phyloP scores from a whole-genome alignment of 2,797 vertebrate genomes.

The Rhinatrema bivittatum region DNA sequence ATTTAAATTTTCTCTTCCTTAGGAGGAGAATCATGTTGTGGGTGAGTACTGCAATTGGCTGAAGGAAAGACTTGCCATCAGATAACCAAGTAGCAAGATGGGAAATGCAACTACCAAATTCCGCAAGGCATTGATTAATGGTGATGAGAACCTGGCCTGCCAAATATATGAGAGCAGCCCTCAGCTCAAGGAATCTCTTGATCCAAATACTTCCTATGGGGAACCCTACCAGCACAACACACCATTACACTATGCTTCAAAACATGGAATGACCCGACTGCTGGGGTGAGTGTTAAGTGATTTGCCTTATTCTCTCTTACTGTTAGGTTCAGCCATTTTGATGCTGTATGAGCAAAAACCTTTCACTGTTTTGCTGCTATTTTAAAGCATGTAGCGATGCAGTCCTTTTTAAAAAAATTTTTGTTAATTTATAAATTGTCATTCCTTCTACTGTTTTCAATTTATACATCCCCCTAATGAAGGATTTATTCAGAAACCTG shows the following conservation, averaged over 20 bases:
- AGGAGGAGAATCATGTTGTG: conserved; percentile 69
- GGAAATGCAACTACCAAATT: conserved; percentile 97
- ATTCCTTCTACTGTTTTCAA: too few species aligned
- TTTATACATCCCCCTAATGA: too few species aligned
- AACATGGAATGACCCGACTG: conserved; percentile 91
- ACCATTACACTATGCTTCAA: conserved; percentile 90
- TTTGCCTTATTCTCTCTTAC: too few species aligned
- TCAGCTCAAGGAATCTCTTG: conserved; percentile 93
- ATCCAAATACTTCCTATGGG: conserved; percentile 95
- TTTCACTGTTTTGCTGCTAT: too few species aligned
- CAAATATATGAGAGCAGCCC: conserved; percentile 94
- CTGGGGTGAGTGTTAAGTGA: conserved; percentile 80
- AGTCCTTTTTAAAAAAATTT: too few species aligned
- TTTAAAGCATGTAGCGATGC: too few species aligned
- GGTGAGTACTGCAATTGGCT: conserved; percentile 46
- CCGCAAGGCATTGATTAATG: conserved; percentile 92
- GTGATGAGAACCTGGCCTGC: conserved; percentile 88
- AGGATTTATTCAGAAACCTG: too few species aligned
- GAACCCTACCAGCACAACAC: conserved; percentile 98
- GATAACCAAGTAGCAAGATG: conserved; percentile 65
- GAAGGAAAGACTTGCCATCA: conserved; percentile 52
- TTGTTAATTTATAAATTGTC: too few species aligned
- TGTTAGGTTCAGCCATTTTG: too few species aligned
- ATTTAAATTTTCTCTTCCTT: conserved; percentile 25
- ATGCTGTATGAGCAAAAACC: too few species aligned